Percentiles rank a stretch among this genome's conserved stretches.
These are phyloP conservation scores for Cherax quadricarinatus DNA, from an alignment of 1,140 invertebrate species.

Conservation along the genomic window DNA sequence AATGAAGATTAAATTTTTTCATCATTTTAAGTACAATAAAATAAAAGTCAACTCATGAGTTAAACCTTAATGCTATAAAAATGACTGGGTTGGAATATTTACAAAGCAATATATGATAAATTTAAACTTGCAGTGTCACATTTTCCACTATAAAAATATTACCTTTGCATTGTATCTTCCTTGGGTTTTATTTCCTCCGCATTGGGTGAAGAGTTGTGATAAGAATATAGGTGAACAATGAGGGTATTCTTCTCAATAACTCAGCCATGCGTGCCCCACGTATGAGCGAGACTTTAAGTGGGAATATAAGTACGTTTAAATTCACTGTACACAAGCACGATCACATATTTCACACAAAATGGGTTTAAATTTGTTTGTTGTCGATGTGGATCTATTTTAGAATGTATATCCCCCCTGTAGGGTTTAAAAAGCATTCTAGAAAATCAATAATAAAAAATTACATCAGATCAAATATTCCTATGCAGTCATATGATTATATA, in stretches of 20 bases:
- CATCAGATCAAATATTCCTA: no score
- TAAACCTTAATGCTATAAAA: no score
- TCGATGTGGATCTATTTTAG: slow-evolving; percentile 9
- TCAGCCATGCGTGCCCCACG: slow-evolving; percentile 40
- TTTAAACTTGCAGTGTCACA: background rate
- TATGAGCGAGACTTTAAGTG: slow-evolving; percentile 52
- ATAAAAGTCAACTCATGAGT: no score
- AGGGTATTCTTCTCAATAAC: slow-evolving; percentile 61
- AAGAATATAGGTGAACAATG: slow-evolving; percentile 49
- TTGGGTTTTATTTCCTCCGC: slow-evolving; percentile 42
- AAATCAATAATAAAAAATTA: background rate
- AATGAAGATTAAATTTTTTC: no score
- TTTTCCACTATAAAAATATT: background rate
- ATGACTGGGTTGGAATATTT: no score
- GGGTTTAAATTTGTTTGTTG: no score
- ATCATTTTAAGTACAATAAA: no score
- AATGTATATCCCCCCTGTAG: background rate
- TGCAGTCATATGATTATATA: no score
- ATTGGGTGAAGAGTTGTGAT: slow-evolving; percentile 51
- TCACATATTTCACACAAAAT: slow-evolving; percentile 59
- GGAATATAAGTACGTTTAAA: slow-evolving; percentile 51
- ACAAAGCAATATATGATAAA: no score
- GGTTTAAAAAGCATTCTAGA: background rate
- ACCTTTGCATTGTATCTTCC: slow-evolving; percentile 43
- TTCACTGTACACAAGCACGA: slow-evolving; percentile 39